Base-by-base conservation (phyloP, 1,140 invertebrate genomes). In the Philopotamus ludificatus region DNA sequence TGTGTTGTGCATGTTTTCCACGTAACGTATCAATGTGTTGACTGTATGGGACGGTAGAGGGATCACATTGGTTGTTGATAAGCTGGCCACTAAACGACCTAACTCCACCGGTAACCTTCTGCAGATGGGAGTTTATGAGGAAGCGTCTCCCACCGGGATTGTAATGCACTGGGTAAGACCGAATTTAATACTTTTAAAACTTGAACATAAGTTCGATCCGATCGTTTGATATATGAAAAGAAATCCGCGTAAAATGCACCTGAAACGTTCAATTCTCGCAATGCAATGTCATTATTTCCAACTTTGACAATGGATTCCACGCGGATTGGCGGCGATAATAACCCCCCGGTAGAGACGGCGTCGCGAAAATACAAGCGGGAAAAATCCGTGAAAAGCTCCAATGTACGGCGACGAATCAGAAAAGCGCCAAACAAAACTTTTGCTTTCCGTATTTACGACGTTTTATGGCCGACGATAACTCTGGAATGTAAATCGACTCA, bases 111-210 rank as follows among this genome's bases (percentile, higher is more conserved):
- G 23, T 26, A 54, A 20, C 51, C 51, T 54, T 10, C 16, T 20
- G 41, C 57, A 60, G 57, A 60, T 60, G 57, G 57, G 57, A 60
- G 57, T 60, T 45, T 60, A 47, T 39, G 28, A 60, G 41, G 57
- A 60, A 26, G 57, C 57, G 44, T 44, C 57, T 60, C 57, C 57
- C 57, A 41, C 57, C 22, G 57, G 57, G 57, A 60, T 39, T 47
- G 42, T 60, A 18, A 60, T 60, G 57, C 57, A 60, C 57, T 60
- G 57, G 57, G 57, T 60, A 26, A 60, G 57, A 2, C 42, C 15
- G 42, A 34, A 34, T 34, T 12, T 34, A 12, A 34, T 34, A 34
- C 12, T 7, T 34, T 34, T 12, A 34, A 34, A 34, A n/a, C n/a
- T n/a, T n/a, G n/a, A n/a, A n/a, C 28, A 7, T 12, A 34, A 34